Evolutionary conservation across 2,888 invertebrate species (phyloP).

Genomic region (Hermaeophaga mercurialis): DNA sequence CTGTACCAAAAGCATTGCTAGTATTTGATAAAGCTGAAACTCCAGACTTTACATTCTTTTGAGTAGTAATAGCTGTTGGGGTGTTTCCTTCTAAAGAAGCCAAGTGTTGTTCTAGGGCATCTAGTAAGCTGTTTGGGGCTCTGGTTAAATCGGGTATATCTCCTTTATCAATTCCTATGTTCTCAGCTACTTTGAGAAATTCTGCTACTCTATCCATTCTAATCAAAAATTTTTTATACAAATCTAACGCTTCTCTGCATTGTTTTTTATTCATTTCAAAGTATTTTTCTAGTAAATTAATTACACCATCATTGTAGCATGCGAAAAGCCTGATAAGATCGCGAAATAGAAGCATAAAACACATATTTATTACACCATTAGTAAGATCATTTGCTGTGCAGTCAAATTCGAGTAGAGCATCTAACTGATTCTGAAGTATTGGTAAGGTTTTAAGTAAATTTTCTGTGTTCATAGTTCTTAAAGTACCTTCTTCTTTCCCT

Average conservation of each 20-base stretch:
- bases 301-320: conserved; percentile 99
- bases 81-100: conserved; percentile 93
- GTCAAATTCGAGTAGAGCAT: conserved; percentile 96
- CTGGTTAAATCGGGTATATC: conserved; percentile 98
- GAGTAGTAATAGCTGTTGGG: conserved; percentile 83
- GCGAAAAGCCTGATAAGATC: conserved; percentile 98
- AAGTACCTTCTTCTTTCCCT: conserved; percentile 97
- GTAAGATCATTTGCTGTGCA: conserved; percentile 94
- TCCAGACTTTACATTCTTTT: conserved; percentile 88
- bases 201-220: conserved; percentile 99
- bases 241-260: conserved; percentile 95
- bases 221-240: conserved; percentile 98
- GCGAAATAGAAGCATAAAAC: conserved; percentile 98
- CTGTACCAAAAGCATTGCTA: conserved; percentile 86
- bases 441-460: conserved; percentile 97
- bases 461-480: conserved; percentile 97
- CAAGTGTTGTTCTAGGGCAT: conserved; percentile 96
- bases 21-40: conserved; percentile 88
- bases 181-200: conserved; percentile 88
- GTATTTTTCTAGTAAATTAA: conserved; percentile 98
- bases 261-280: conserved; percentile 99
- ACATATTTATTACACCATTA: conserved; percentile 97
- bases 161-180: conserved; percentile 98
- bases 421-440: conserved; percentile 94
- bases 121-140: conserved; percentile 96